Conservation (phyloP, 92 coral and sea anemone species). For the Isaurus tuberculatus region DNA sequence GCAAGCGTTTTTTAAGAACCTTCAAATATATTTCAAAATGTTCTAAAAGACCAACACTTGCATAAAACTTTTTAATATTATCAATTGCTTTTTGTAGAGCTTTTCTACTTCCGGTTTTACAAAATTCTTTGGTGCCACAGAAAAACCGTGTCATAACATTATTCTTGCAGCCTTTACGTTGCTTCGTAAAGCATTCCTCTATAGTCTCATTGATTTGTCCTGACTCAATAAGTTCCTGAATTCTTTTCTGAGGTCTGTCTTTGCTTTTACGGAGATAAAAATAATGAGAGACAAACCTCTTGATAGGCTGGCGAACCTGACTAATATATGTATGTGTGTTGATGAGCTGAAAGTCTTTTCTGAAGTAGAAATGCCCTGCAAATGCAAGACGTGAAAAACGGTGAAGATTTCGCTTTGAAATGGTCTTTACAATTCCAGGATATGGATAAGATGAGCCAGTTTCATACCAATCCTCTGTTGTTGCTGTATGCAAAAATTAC, state of each 20-base stretch:
- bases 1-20: conserved; percentile 67
- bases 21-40: conserved; percentile 19
- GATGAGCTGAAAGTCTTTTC: conserved; percentile 46
- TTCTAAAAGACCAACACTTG: conserved; percentile 28
- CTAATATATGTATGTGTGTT: conserved; percentile 67
- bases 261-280: conserved; percentile 54
- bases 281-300: conserved; percentile 73
- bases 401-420: not conserved
- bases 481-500: not conserved
- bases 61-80: conserved; percentile 13
- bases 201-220: conserved; percentile 67
- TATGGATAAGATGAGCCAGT: conserved; percentile 49
- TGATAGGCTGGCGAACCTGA: conserved; percentile 71
- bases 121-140: conserved; percentile 69
- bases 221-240: conserved; percentile 45
- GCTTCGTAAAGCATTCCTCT: conserved; percentile 61
- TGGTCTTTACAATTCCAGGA: conserved; percentile 40
- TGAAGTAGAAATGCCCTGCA: conserved; percentile 74
- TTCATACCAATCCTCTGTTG: conserved; percentile 59
- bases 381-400: conserved; percentile 29
- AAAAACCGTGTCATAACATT: conserved; percentile 77
- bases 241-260: conserved; percentile 49
- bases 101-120: conserved; percentile 54
- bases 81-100: conserved; percentile 62
- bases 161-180: conserved; percentile 66